These are phyloP conservation scores for Cephus runcator DNA, from an alignment of 2,888 invertebrate genomes.

Conservation along the genomic window DNA sequence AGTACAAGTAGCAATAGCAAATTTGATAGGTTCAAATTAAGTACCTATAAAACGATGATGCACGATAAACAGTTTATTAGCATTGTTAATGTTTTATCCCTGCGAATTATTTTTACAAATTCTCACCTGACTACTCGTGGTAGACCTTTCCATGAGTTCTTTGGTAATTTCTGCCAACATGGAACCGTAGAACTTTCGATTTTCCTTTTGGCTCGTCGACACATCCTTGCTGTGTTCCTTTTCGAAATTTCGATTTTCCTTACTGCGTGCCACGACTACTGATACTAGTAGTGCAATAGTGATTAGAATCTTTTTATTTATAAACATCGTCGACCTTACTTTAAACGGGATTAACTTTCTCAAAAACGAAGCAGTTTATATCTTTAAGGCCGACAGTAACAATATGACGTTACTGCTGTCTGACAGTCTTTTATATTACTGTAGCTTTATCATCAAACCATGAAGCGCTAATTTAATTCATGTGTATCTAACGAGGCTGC, in stretches of 20 bases:
- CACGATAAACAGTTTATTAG: slow-evolving; percentile 3
- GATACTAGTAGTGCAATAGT: slow-evolving; percentile 29
- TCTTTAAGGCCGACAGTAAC: neutral
- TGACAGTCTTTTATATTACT: no score
- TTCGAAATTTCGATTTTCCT: slow-evolving; percentile 25
- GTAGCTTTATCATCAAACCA: no score
- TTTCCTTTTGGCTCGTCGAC: slow-evolving; percentile 15
- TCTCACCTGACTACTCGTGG: slow-evolving; percentile 76
- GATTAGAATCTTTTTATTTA: slow-evolving; percentile 20
- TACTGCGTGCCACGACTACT: slow-evolving; percentile 31
- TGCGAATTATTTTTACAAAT: slow-evolving; percentile 23
- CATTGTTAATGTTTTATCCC: neutral
- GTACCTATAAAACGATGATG: slow-evolving; percentile 67
- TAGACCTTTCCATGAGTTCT: slow-evolving; percentile 76
- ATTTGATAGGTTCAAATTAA: slow-evolving; percentile 86
- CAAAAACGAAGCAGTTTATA: neutral
- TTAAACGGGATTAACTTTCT: neutral
- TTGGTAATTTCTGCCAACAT: slow-evolving; percentile 73
- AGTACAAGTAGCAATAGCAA: slow-evolving; percentile 81
- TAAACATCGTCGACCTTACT: slow-evolving; percentile 20
- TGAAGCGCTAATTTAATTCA: slow-evolving; percentile 1
- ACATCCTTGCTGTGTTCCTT: slow-evolving; percentile 11
- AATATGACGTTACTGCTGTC: no score
- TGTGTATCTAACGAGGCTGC: slow-evolving; percentile 22
- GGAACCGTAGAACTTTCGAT: slow-evolving; percentile 59